These are phyloP conservation scores for Chironomus riparius DNA, from an alignment of 2,888 invertebrate genomes.

Conservation along the genomic window DNA sequence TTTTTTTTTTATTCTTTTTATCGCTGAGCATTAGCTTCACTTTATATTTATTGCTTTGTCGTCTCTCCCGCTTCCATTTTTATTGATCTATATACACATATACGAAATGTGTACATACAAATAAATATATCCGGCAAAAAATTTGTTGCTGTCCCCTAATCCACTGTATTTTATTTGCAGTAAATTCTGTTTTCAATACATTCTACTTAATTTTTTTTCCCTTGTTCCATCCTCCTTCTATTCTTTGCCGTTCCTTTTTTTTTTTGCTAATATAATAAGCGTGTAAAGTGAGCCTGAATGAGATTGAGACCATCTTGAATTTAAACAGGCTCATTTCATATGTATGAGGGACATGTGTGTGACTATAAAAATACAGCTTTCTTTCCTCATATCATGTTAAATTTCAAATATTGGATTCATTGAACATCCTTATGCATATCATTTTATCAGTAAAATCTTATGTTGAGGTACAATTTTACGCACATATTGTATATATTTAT, in stretches of 20 bases:
- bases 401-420: background rate
- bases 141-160: conserved; percentile 19
- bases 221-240: too few species aligned
- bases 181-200: conserved; percentile 5
- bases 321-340: conserved; percentile 8
- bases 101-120: background rate
- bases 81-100: conserved; percentile 8
- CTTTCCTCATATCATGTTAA: background rate
- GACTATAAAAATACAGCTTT: background rate
- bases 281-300: background rate
- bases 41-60: conserved; percentile 17
- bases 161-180: conserved; percentile 22
- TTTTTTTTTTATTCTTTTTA: background rate
- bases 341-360: conserved; percentile 16
- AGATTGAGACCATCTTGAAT: conserved; percentile 5
- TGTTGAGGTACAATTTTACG: background rate
- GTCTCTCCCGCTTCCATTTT: background rate
- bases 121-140: background rate
- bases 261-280: background rate
- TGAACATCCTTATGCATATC: background rate
- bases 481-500: background rate
- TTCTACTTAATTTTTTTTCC: background rate
- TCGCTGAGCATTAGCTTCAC: conserved; percentile 12
- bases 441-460: background rate
- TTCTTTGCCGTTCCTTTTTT: background rate